Base-by-base conservation (phyloP, 2,888 invertebrate species). In the Oeneis ivallda region DNA sequence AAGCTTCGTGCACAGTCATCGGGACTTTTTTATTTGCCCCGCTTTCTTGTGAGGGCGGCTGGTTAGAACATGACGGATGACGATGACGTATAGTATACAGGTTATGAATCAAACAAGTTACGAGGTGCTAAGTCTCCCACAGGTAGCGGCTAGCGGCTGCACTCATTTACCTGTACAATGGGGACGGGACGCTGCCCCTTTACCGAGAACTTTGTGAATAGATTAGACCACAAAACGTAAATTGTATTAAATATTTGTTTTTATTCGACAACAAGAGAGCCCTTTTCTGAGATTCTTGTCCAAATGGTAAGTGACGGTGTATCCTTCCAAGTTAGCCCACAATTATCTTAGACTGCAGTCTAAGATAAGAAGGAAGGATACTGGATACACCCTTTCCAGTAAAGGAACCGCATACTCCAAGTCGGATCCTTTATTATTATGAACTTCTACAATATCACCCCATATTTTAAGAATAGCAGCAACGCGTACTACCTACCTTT, bases 1-100 rank as follows among this genome's bases (percentile, higher is more conserved):
- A 89, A 92, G 91, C 86, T 87, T 86, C 86, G 81, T 86, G 87
- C 87, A 87, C 80, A 86, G 85, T 86, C 89, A 85, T 87, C 83
- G 80, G 81, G 79, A 82, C 81, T 84, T 80, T 85, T 87, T 87
- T 87, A 82, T 82, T 84, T 78, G 75, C 79, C 76, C 78, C 79
- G 83, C 85, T 85, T 83, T 85, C 85, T 82, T 78, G 80, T 74
- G 75, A 76, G 63, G 72, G 70, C 69, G 71, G 67, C 72, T 74
- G 72, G 71, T 72, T 71, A 72, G 72, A 72, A 72, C 69, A 69
- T 74, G 75, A 76, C 74, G 71, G 74, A 73, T 74, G 71, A 71
- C 72, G 71, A 64, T 71, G 72, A 75, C 69, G 71, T 72, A 74
- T 72, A 67, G 63, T 70, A 65, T 62, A 58, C 67, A 66, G 68